Evolutionary conservation across 2,888 invertebrate species (phyloP).

Genomic region (Pyralis farinalis): DNA sequence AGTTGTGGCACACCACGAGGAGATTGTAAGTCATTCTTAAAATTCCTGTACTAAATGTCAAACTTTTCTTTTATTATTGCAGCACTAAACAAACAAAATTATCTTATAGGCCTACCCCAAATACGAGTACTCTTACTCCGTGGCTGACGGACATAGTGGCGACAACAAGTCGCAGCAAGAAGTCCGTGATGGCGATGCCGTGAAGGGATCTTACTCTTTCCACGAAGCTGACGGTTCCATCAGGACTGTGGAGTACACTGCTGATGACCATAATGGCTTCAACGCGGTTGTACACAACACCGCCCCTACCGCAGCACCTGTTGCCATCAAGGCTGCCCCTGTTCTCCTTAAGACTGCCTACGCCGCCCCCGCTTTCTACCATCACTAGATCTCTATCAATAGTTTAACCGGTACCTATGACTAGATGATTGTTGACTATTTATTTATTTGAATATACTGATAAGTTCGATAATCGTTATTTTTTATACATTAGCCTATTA

Average conservation of each 20-base stretch:
- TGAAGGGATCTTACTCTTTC: slow-evolving; percentile 77
- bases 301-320: slow-evolving; percentile 44
- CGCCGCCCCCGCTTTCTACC: slow-evolving; percentile 25
- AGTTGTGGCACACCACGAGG: slow-evolving; percentile 19
- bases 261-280: slow-evolving; percentile 75
- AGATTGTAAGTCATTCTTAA: slow-evolving; percentile 19
- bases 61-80: too few relatives aligned
- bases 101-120: slow-evolving; percentile 56
- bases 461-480: neutral
- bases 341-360: slow-evolving; percentile 18
- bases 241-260: slow-evolving; percentile 77
- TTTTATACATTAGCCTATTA: neutral
- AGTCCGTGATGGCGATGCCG: slow-evolving; percentile 74
- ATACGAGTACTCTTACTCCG: slow-evolving; percentile 78
- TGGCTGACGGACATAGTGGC: slow-evolving; percentile 78
- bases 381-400: slow-evolving; percentile 19
- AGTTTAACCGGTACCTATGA: slow-evolving; percentile 1
- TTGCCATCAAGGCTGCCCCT: slow-evolving; percentile 27
- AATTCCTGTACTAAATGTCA: neutral
- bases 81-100: too few relatives aligned
- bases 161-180: slow-evolving; percentile 81
- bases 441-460: slow-evolving; percentile 28
- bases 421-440: slow-evolving; percentile 20
- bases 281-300: slow-evolving; percentile 61
- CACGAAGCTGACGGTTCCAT: slow-evolving; percentile 79